Base-by-base conservation (phyloP, 2,888 invertebrate genomes). In the Fissipunctia ypsillon region DNA sequence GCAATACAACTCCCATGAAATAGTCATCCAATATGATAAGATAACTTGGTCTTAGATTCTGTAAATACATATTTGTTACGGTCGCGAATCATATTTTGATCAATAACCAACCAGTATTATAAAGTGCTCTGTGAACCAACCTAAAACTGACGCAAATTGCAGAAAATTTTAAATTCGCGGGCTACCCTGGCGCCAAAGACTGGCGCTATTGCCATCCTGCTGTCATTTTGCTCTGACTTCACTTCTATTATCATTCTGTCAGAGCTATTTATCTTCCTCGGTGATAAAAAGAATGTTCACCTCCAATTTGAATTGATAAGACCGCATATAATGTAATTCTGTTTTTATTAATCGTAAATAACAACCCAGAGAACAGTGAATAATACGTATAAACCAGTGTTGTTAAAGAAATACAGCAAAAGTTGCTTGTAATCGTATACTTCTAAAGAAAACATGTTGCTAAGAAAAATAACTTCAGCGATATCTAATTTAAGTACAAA, bases 401-500 rank as follows among this genome's bases (percentile, higher is more conserved):
- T 52, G 4, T 22, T 69, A 52, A 14, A 38, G 12, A 14, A 16
- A 19, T 52, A 57, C 28, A 41, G 7, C n/a, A n/a, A 38, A 59
- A 12, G 14, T 60, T 31, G 16, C 12, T 22, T 43, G 19, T 50
- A 60, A 25, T 52, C 31, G n/a, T 35, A 57, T 48, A 12, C 22
- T 50, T 22, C 6, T 10, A 56, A 50, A 25, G 10, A 63, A 48
- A 83, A 71, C 35, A 90, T 88, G 88, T 72, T 90, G 64, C 48
- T 88, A 60, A 89, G 75, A 72, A 88, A 81, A 71, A 71, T 83
- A 59, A 64, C 87, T 72, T 59, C 67, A 38, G 79, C 85, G 25
- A 1, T 87, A 57, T 1, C 65, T 45, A 80, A 70, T 65, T 0
- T 83, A 57, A 78, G 84, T 73, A 85, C 78, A 80, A 87, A 87